These are phyloP conservation scores for Mythimna vitellina DNA, from an alignment of 2,888 invertebrate species.

Conservation along the genomic window DNA sequence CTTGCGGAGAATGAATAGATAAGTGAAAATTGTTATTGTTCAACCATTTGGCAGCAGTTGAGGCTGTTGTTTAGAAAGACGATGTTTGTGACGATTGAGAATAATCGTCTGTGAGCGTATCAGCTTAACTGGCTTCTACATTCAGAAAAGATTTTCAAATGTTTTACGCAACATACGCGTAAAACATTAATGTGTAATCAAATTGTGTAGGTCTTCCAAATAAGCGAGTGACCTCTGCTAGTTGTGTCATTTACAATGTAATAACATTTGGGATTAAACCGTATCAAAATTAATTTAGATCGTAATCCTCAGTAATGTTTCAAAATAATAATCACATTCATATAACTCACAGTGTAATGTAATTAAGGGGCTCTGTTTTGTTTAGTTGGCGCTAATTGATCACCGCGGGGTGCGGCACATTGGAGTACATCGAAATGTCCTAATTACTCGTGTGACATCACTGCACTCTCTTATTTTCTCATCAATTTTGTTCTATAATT, in stretches of 20 bases:
- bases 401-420: not conserved
- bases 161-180: no score
- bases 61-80: conserved; percentile 16
- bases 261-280: conserved; percentile 3
- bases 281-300: not conserved
- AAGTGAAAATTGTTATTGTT: conserved; percentile 56
- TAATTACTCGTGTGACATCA: conserved; percentile 11
- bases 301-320: not conserved
- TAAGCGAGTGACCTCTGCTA: no score
- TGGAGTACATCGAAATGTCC: conserved; percentile 3
- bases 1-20: conserved; percentile 51
- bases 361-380: conserved; percentile 1
- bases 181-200: no score
- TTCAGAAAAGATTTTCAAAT: conserved; percentile 7
- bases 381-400: conserved; percentile 16
- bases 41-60: conserved; percentile 26
- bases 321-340: conserved; percentile 1
- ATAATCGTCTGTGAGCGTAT: conserved; percentile 9
- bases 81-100: conserved; percentile 22
- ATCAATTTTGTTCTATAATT: conserved; percentile 24
- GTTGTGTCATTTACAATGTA: not conserved
- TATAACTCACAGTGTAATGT: conserved; percentile 4
- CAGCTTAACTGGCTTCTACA: conserved; percentile 16
- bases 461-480: conserved; percentile 13
- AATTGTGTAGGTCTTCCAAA: no score